phyloP scores from a whole-genome alignment of 2,888 invertebrate species.

The Leucophenga maculata region DNA sequence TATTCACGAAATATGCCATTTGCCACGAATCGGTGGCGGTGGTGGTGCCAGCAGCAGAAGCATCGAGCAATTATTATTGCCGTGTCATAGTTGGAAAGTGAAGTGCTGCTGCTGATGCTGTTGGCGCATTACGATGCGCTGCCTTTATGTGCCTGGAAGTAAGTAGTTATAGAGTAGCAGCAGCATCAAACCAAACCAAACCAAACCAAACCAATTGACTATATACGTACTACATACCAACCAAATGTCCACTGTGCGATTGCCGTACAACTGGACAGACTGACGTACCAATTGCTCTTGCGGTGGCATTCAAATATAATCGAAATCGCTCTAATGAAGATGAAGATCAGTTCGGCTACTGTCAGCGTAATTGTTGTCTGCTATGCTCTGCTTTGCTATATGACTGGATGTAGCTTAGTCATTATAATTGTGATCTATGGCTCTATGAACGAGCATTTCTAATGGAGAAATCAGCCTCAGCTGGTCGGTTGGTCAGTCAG shows the following conservation, averaged over 20 bases:
- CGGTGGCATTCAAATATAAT: constrained; percentile 66
- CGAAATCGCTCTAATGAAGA: constrained; percentile 68
- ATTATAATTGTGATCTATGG: constrained; percentile 54
- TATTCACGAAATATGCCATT: constrained; percentile 21
- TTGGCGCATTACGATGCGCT: background rate
- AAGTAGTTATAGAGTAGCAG: background rate
- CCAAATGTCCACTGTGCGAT: constrained; percentile 5
- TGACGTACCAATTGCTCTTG: constrained; percentile 31
- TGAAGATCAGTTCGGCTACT: constrained; percentile 68
- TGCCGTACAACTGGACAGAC: background rate
- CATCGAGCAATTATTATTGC: constrained; percentile 59
- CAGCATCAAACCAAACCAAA: background rate
- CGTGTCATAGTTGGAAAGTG: constrained; percentile 63
- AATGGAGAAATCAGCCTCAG: constrained; percentile 49
- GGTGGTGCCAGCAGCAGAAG: no score
- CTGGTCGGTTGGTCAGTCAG: constrained; percentile 39
- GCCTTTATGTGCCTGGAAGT: background rate
- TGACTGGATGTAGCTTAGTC: background rate
- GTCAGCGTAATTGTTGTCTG: constrained; percentile 61
- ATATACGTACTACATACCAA: no score
- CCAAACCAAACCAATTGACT: constrained; percentile 37
- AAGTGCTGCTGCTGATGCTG: constrained; percentile 47
- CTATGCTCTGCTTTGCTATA: background rate
- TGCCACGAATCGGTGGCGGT: constrained; percentile 23
- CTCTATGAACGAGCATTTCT: constrained; percentile 29